Conservation (phyloP, 2,888 invertebrate genomes). For the Spodoptera exigua region DNA sequence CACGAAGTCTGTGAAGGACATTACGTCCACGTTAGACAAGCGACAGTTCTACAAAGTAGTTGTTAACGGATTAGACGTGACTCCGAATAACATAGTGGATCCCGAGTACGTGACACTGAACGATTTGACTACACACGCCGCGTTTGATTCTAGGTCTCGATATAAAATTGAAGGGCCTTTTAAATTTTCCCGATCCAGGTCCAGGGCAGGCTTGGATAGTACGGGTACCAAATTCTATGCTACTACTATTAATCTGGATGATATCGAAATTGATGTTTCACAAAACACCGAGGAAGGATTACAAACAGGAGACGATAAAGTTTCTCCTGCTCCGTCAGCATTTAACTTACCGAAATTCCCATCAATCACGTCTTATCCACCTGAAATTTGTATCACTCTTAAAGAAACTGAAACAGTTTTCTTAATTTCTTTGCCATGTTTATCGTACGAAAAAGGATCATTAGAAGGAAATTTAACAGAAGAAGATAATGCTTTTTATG, state of each 20-base stretch:
- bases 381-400: conserved; percentile 90
- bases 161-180: conserved; percentile 67
- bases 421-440: conserved; percentile 91
- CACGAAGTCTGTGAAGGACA: conserved; percentile 55
- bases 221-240: conserved; percentile 78
- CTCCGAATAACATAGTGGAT: conserved; percentile 77
- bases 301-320: conserved; percentile 62
- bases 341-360: conserved; percentile 77
- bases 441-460: conserved; percentile 90
- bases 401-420: conserved; percentile 91
- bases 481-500: conserved; percentile 91
- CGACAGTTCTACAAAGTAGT: conserved; percentile 70
- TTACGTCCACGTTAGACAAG: conserved; percentile 73
- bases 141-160: conserved; percentile 73
- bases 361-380: conserved; percentile 81
- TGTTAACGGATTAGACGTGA: conserved; percentile 69
- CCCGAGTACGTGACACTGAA: conserved; percentile 73
- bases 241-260: conserved; percentile 86
- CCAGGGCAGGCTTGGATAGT: conserved; percentile 57
- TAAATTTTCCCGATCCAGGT: conserved; percentile 63
- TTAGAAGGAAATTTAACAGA: conserved; percentile 89
- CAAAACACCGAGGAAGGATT: conserved; percentile 79
- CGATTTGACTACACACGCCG: conserved; percentile 76
- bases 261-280: conserved; percentile 86
- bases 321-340: conserved; percentile 80